phyloP scores from a whole-genome alignment of 1,140 invertebrate species.

The Hyposmocoma kahamanoa region DNA sequence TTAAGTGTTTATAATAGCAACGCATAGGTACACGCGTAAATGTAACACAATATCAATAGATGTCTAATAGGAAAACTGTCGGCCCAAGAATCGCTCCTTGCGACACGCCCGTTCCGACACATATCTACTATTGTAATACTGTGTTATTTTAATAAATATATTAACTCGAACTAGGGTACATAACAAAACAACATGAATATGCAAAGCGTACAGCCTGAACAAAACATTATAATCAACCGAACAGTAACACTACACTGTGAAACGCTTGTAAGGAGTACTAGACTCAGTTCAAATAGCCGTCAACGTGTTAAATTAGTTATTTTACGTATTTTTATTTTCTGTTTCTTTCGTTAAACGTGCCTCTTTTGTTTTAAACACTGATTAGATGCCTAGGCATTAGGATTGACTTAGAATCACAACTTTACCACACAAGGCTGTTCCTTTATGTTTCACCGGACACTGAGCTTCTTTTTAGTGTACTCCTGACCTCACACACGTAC shows the following conservation, averaged over 20 bases:
- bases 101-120: constrained; percentile 30
- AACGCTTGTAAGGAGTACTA: constrained; percentile 66
- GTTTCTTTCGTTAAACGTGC: constrained; percentile 56
- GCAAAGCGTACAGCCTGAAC: constrained; percentile 1
- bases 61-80: constrained; percentile 21
- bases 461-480: constrained; percentile 71
- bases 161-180: background rate
- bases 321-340: constrained; percentile 52
- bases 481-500: constrained; percentile 71
- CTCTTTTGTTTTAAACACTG: constrained; percentile 65
- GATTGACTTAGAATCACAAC: constrained; percentile 67
- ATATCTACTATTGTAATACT: constrained; percentile 17
- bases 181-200: background rate
- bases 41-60: constrained; percentile 23
- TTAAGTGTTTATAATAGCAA: constrained; percentile 62
- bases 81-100: constrained; percentile 32
- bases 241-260: constrained; percentile 49
- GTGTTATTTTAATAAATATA: constrained; percentile 9
- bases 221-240: constrained; percentile 17
- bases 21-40: constrained; percentile 49
- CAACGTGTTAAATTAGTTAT: constrained; percentile 66
- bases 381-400: constrained; percentile 70
- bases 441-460: constrained; percentile 69
- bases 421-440: constrained; percentile 68
- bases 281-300: constrained; percentile 63